Evolutionary conservation across 1,140 invertebrate species (phyloP).

Genomic region (Papilio helenus): DNA sequence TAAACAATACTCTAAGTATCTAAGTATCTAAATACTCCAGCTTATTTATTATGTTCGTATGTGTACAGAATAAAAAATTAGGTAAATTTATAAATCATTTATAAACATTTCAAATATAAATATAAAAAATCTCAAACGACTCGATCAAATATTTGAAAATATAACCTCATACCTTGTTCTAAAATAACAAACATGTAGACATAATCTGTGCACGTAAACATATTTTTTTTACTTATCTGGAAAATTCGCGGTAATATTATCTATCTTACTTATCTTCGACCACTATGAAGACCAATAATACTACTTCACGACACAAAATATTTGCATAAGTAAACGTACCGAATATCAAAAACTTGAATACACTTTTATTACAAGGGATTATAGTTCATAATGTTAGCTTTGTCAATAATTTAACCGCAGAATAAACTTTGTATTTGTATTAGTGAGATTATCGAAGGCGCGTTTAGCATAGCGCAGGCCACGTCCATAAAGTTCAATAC

Average conservation of each 20-base stretch:
- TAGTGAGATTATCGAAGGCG: slow-evolving; percentile 70
- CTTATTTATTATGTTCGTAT: background rate
- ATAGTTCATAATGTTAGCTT: slow-evolving; percentile 31
- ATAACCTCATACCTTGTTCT: background rate
- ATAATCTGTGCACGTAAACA: slow-evolving; percentile 30
- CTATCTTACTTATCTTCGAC: slow-evolving; percentile 32
- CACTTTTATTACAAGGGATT: slow-evolving; percentile 7
- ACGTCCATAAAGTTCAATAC: slow-evolving; percentile 76
- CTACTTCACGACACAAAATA: slow-evolving; percentile 39
- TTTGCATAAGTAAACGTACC: slow-evolving; percentile 32
- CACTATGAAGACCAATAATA: slow-evolving; percentile 38
- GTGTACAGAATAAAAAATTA: background rate
- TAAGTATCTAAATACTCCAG: background rate
- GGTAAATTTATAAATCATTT: background rate
- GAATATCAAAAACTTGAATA: slow-evolving; percentile 29
- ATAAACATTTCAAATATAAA: background rate
- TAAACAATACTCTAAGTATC: background rate
- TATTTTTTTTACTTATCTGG: slow-evolving; percentile 31
- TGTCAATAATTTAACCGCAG: slow-evolving; percentile 38
- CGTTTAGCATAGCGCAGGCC: slow-evolving; percentile 77
- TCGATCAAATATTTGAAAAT: slow-evolving; percentile 18
- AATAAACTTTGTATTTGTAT: slow-evolving; percentile 52
- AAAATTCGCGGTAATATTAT: slow-evolving; percentile 33
- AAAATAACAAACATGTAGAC: slow-evolving; percentile 20
- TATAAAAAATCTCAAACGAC: background rate